Base-by-base conservation (phyloP, 2,888 invertebrate genomes). In the Noctua pronuba region DNA sequence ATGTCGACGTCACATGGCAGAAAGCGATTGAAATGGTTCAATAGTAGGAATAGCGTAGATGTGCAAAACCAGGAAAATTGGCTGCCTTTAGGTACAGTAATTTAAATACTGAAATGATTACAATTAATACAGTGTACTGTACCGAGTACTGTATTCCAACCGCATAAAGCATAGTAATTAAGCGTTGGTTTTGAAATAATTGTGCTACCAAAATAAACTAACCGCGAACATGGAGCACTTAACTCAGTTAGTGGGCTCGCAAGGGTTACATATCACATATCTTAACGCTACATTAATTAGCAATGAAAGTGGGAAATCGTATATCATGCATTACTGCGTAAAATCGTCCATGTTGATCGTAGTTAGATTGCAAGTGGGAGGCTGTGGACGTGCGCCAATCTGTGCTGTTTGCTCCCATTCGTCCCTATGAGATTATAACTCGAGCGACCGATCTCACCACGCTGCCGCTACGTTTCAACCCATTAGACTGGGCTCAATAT, bases 211-310 rank as follows among this genome's bases (percentile, higher is more conserved):
- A 74, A 74, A 80, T 78, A 74, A 82, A 82, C 68, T 83, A 75
- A 76, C 72, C 68, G 78, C 73, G 62, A 82, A 80, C 74, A 78
- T 58, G 31, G 64, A 70, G 73, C 77, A 85, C 81, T 78, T 81
- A 81, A 76, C 65, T 64, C 73, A 69, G 79, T 77, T 80, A 75
- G 75, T 79, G 71, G 70, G 68, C 77, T 62, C 77, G 65, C 76
- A 79, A 87, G 80, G 75, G 80, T 81, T 71, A 77, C 77, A 77
- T 81, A 83, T 73, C 73, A 78, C 78, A 81, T 86, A 91, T 90
- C 91, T 92, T 91, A 89, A 90, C 91, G 88, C 90, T 88, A 90
- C 91, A 92, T 92, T 91, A 90, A 91, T 91, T 90, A 90, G 70
- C 62, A 71, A 75, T 78, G 79, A 83, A 79, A 81, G 75, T 82